Base-by-base conservation (phyloP, 1,140 invertebrate species). In the Tribolium madens region DNA sequence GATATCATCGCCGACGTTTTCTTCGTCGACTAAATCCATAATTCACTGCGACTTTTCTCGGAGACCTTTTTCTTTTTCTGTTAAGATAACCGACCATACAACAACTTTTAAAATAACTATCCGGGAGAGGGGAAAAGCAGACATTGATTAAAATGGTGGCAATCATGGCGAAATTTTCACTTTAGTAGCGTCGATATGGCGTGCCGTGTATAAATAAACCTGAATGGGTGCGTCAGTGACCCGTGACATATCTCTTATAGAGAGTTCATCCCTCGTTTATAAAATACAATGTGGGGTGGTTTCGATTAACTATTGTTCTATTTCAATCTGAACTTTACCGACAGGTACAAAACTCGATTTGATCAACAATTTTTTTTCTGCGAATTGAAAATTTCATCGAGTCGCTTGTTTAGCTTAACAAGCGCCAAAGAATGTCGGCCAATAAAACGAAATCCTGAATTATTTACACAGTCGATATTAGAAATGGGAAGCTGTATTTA, bases 381-480 rank as follows among this genome's bases (percentile, higher is more conserved):
- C 15, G 3, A 14, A 50, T 7, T 13, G 48, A 50, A 14, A 17
- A 13, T 64, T 33, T 64, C 26, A 26, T 10, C n/a, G 53, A 17
- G 31, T 9, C 13, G 48, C 57, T 64, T 64, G 57, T 64, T 33
- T 33, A 33, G 57, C 57, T 64, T 64, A 64, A 64, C 57, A 64
- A 64, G 57, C 57, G 57, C 57, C 57, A 64, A 64, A 64, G 57
- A 64, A 64, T 33, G 57, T 33, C 21, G 57, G 12, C 21, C 57
- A 33, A 64, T 64, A 64, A 64, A 64, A 36, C 57, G 57, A 36
- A 64, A 33, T 64, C 57, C 57, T 10, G 10, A 9, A 33, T 64
- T 64, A 64, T 64, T 64, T 64, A 64, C 57, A 64, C 57, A 64
- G 57, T 64, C 21, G 57, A 64, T 64, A 64, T 64, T 64, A 64